Conservation (phyloP, 2,888 invertebrate species). For the Lithosia quadra region DNA sequence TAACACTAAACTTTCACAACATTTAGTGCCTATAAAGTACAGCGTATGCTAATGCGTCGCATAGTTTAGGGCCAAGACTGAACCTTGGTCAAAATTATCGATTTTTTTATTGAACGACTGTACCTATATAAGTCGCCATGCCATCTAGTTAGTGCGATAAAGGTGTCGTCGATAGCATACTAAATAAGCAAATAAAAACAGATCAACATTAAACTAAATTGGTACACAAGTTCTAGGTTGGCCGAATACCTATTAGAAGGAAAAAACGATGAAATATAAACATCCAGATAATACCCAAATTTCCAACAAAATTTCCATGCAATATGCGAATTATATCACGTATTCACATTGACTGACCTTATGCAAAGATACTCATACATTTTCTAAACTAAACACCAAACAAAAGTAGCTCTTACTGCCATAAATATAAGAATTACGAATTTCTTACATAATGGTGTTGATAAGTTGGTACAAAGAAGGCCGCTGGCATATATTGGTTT, state of each 20-base stretch:
- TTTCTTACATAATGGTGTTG: background rate
- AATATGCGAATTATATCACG: slow-evolving; percentile 52
- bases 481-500: slow-evolving; percentile 55
- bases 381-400: background rate
- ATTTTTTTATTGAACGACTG: too few relatives aligned
- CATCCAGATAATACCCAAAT: slow-evolving; percentile 30
- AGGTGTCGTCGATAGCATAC: background rate
- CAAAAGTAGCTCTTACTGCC: slow-evolving; percentile 13
- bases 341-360: slow-evolving; percentile 47
- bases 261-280: slow-evolving; percentile 27
- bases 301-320: slow-evolving; percentile 44
- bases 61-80: too few relatives aligned
- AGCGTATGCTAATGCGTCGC: too few relatives aligned
- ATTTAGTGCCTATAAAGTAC: too few relatives aligned
- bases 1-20: too few relatives aligned
- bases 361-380: slow-evolving; percentile 19
- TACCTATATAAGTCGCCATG: too few relatives aligned
- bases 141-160: background rate
- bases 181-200: background rate
- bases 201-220: background rate
- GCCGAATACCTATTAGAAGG: slow-evolving; percentile 4
- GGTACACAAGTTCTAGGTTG: background rate
- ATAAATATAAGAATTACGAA: slow-evolving; percentile 12
- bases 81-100: too few relatives aligned
- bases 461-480: slow-evolving; percentile 30